Evolutionary conservation across 2,888 invertebrate genomes (phyloP), one percentile per base, ranked within the genome.

Genomic region (Congeria kusceri): DNA sequence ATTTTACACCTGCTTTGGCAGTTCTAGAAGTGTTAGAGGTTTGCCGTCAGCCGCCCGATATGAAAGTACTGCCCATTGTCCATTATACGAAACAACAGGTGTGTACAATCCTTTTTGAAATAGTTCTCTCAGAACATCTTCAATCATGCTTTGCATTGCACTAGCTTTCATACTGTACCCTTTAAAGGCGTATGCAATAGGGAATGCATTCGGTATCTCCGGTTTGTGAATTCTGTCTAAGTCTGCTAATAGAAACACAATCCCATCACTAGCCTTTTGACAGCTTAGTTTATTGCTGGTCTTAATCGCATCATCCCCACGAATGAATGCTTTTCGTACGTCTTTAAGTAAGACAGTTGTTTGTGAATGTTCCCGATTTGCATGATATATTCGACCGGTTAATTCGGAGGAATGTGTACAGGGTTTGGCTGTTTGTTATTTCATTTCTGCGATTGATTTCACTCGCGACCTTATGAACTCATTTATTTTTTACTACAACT

Each of bases 171-270:
- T 58, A 18, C 58, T 58, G 29, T 58, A 27, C n/a, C 58, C 58
- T 27, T 23, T 18, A 58, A 58, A 58, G 5, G 28, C 58, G 18
- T 58, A 58, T 27, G 58, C 58, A 9, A 80, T 49, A 11, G 80
- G 77, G 28, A 62, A 63, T 0, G 71, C 64, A 70, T 76, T 59
- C 11, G 66, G 73, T 29, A 62, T 13, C 59, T 78, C 78, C 15
- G 72, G 44, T 32, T 70, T 76, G 44, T 73, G 39, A 0, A 62
- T 11, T 58, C 78, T 72, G 49, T 82, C 76, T 13, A 78, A 28
- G 64, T 78, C 82, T 4, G 64, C 57, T 1, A 78, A 4, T 13
- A 78, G 15, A 44, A 75, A 82, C n/a, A 71, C 82, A 1, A 78
- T 20, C 15, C 78, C 72, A 63, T 82, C 82, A n/a, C 39, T 71